Conservation (phyloP, 2,888 invertebrate genomes). For the Diarsia brunnea region DNA sequence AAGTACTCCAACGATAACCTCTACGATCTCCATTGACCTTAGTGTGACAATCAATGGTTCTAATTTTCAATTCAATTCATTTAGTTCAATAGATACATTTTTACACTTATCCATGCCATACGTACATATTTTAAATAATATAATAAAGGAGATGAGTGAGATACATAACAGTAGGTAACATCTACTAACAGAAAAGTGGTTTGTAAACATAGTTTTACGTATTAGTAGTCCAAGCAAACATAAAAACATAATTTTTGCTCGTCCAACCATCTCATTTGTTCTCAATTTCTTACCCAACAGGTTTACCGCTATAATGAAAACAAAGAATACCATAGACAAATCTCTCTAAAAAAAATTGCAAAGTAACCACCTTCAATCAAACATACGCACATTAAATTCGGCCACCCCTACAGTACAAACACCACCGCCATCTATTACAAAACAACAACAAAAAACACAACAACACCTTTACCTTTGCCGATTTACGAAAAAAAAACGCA, state of each 20-base stretch:
- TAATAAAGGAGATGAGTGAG: neutral
- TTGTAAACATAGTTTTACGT: too few relatives aligned
- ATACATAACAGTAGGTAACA: neutral
- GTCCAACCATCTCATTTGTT: neutral
- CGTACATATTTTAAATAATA: too few relatives aligned
- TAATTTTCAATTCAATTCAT: too few relatives aligned
- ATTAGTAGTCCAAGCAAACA: neutral
- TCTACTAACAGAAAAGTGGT: too few relatives aligned
- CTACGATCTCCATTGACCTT: neutral
- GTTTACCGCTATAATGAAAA: conserved; percentile 2
- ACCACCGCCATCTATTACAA: conserved; percentile 59
- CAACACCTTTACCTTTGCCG: conserved; percentile 67
- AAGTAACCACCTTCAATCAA: conserved; percentile 11
- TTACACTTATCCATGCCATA: too few relatives aligned
- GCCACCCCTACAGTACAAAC: conserved; percentile 61
- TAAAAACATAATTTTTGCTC: neutral
- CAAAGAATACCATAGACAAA: neutral
- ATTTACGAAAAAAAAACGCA: conserved; percentile 69
- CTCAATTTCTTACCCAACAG: neutral
- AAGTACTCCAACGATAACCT: neutral
- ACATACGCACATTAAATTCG: conserved; percentile 33
- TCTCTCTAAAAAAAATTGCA: conserved; percentile 4
- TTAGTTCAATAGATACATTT: too few relatives aligned
- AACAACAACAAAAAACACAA: conserved; percentile 54
- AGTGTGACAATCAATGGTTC: neutral